Evolutionary conservation across 2,797 vertebrate genomes (phyloP), one percentile per base, ranked within the genome.

Genomic region (Chromobotia macracanthus): DNA sequence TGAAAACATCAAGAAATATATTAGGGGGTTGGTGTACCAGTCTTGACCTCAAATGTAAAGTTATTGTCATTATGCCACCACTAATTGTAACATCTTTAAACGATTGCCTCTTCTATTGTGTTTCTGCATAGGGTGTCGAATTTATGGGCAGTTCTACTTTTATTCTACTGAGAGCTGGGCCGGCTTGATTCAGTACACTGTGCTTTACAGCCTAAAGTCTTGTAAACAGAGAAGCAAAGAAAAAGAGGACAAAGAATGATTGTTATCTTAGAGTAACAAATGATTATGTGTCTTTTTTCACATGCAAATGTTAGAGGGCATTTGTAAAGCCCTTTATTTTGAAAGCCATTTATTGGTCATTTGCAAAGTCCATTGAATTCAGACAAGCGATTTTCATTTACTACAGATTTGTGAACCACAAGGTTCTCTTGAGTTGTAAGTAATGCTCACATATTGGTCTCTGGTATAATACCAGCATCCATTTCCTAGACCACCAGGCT

Each of bases 1-100:
- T 88, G 89, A 91, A 92, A 89, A 93, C 92, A 95, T 92, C 94
- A 91, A 92, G 88, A 93, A 94, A 92, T 94, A 92, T 92, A 93
- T 93, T 94, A 92, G 86, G n/a, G 82, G 82, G 83, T 84, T 86
- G 88, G 84, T 89, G 88, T 85, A 85, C 89, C 87, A 83, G 72
- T 86, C 84, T 79, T 93, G 92, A 93, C 92, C 91, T 79, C 88
- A 86, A 88, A 87, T 92, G 88, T 94, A 93, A 93, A 92, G 90
- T 83, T 90, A 92, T 90, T 86, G 90, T 28, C 87, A 91, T 87
- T 86, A 75, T 84, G 86, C 89, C 82, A 85, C 86, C 84, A 87
- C 88, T 91, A 92, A 91, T 93, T 92, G 92, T 88, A 90, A 83
- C 85, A 83, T 86, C 81, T 53, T 78, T 76, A 77, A 86, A 87